Evolutionary conservation across 53 echinoderm and acorn worm species (phyloP).

Genomic region (Holothuria scabra): DNA sequence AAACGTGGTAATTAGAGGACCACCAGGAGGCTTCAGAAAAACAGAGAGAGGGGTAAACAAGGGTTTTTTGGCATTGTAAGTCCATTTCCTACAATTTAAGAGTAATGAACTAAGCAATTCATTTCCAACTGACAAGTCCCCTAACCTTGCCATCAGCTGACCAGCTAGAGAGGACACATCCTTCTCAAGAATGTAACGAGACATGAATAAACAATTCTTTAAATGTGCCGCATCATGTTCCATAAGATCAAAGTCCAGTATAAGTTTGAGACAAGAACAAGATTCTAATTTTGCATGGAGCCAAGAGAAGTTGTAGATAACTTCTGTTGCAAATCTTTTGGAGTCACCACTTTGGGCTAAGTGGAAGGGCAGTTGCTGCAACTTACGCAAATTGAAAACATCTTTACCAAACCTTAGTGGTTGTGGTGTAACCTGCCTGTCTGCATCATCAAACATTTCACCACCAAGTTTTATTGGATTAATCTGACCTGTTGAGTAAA

Average conservation of each 20-base stretch:
- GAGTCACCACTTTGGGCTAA: conserved; percentile 41
- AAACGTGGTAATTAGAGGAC: conserved; percentile 76
- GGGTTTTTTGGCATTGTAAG: conserved; percentile 43
- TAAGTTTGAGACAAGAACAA: conserved; percentile 71
- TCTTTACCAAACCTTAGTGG: conserved; percentile 70
- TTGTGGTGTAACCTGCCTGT: conserved; percentile 79
- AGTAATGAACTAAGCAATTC: conserved; percentile 56
- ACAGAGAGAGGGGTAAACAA: conserved; percentile 67
- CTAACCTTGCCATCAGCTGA: conserved; percentile 78
- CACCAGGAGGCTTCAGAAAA: conserved; percentile 87
- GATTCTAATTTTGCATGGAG: conserved; percentile 73
- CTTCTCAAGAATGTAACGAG: conserved; percentile 75
- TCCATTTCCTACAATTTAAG: conserved; percentile 65
- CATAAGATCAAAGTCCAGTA: conserved; percentile 60
- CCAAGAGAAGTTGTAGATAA: conserved; percentile 85
- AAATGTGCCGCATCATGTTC: conserved; percentile 63
- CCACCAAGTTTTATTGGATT: conserved; percentile 68
- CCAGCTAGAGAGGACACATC: conserved; percentile 82
- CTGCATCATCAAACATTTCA: conserved; percentile 66
- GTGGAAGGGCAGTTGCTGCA: conserved; percentile 78
- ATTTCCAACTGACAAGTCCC: conserved; percentile 52
- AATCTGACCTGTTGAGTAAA: conserved; percentile 66
- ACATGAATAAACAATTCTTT: conserved; percentile 67
- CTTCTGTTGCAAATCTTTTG: conserved; percentile 52
- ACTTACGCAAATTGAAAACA: conserved; percentile 80